Conservation (phyloP, 2,797 vertebrate species). For the Sylvia borin region DNA sequence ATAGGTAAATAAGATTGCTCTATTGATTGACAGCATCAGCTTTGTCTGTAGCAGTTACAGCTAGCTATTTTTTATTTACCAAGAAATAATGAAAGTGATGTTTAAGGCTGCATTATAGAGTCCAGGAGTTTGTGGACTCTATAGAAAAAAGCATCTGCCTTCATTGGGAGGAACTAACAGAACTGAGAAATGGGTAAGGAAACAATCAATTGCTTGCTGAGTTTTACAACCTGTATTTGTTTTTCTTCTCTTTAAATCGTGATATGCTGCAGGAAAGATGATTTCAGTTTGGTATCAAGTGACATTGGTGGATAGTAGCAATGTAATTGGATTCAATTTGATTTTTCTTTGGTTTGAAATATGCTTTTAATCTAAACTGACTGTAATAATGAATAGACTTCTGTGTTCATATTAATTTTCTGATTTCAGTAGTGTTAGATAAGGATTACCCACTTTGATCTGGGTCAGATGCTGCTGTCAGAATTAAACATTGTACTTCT, state of each 20-base stretch:
- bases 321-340: neutral
- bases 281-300: neutral
- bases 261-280: neutral
- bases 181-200: neutral
- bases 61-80: neutral
- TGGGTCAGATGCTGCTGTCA: neutral
- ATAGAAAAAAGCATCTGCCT: neutral
- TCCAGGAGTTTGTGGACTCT: neutral
- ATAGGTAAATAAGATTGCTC: neutral
- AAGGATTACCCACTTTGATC: neutral
- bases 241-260: neutral
- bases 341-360: slow-evolving; percentile 16
- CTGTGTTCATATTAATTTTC: neutral
- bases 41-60: neutral
- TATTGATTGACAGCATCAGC: neutral
- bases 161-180: neutral
- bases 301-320: neutral
- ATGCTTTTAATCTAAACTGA: neutral
- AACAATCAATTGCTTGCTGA: neutral
- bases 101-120: neutral
- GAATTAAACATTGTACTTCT: neutral
- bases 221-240: neutral
- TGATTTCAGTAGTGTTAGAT: neutral
- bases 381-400: neutral
- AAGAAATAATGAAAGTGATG: neutral